These are phyloP conservation scores for Microtus montanus DNA, from an alignment of 2,113 vertebrate genomes.

Conservation along the genomic window DNA sequence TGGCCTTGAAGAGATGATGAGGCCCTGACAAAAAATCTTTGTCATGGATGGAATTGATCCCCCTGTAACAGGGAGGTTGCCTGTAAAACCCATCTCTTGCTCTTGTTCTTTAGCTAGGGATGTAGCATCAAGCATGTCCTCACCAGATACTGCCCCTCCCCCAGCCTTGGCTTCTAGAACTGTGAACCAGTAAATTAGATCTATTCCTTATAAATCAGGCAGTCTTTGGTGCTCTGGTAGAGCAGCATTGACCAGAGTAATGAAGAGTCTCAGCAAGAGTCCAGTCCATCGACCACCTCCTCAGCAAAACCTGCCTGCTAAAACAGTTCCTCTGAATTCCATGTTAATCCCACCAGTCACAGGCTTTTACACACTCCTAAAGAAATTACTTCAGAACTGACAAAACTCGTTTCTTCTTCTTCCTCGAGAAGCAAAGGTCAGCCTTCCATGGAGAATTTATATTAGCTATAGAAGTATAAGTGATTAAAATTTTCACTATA, in stretches of 20 bases:
- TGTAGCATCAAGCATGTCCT: not conserved
- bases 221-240: not conserved
- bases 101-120: not conserved
- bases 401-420: conserved; percentile 52
- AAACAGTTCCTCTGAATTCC: conserved; percentile 33
- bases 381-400: conserved; percentile 65
- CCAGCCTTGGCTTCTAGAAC: not conserved
- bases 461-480: conserved; percentile 23
- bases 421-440: conserved; percentile 48
- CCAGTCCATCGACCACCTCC: not conserved
- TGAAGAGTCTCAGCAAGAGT: not conserved
- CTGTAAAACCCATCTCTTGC: not conserved
- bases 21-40: not conserved
- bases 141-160: too few species aligned
- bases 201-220: not conserved
- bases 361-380: conserved; percentile 52
- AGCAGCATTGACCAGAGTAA: not conserved
- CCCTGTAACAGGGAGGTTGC: not conserved
- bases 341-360: conserved; percentile 39
- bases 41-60: not conserved
- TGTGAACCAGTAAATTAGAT: not conserved
- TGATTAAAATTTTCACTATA: conserved; percentile 55
- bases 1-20: not conserved
- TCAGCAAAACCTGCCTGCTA: conserved; percentile 20
- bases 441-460: conserved; percentile 50